Conservation (phyloP, 2,888 invertebrate species). For the Macrophya alboannulata region DNA sequence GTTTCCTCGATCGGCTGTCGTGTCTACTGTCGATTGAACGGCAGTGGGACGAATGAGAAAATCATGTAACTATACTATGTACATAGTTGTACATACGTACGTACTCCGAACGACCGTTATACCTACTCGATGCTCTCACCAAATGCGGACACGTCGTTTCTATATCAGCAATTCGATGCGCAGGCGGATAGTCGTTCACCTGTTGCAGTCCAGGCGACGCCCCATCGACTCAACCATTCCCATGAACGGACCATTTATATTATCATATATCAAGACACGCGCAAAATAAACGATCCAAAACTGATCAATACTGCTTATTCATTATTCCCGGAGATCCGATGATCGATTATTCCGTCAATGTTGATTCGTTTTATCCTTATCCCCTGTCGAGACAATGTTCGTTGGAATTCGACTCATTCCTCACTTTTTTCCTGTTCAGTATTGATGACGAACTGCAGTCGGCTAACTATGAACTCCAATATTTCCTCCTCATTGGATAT, state of each 20-base stretch:
- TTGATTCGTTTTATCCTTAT: neutral
- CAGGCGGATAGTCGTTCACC: constrained; percentile 47
- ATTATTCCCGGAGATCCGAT: neutral
- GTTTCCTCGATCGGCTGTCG: constrained; percentile 30
- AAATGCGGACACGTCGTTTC: constrained; percentile 51
- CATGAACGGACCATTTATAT: neutral
- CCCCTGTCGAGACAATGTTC: neutral
- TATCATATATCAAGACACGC: neutral
- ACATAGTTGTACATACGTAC: neutral
- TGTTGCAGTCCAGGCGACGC: constrained; percentile 46
- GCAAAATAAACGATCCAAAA: neutral
- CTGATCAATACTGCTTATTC: neutral
- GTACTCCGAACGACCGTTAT: constrained; percentile 24
- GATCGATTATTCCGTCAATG: neutral
- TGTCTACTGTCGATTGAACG: neutral
- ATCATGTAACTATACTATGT: constrained; percentile 7
- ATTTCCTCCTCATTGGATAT: neutral
- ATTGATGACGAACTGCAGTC: neutral
- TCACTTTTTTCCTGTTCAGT: neutral
- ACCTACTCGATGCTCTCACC: constrained; percentile 38
- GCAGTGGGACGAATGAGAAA: constrained; percentile 45
- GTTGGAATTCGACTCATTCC: neutral
- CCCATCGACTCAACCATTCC: constrained; percentile 2
- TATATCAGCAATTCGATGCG: constrained; percentile 47
- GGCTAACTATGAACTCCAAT: neutral